A percentile compares a stretch with the other conserved stretches of the same genome.
Evolutionary conservation across 2,888 invertebrate genomes (phyloP).

Genomic region (Aspidiotus rigidus): DNA sequence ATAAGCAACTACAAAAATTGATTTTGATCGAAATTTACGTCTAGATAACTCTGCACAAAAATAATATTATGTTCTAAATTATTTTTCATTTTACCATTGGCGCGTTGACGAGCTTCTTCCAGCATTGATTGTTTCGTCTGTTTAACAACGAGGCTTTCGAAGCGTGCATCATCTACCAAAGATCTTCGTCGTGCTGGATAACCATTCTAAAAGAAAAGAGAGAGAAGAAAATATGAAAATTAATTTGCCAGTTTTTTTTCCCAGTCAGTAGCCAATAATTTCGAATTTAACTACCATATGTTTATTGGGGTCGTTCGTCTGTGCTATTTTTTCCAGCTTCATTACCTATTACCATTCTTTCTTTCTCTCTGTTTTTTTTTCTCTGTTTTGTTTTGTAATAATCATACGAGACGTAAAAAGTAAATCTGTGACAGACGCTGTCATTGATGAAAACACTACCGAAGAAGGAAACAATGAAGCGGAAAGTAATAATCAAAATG

Average conservation of each 20-base stretch:
- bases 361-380: too few species aligned
- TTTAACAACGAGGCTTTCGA: slow-evolving; percentile 91
- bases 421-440: too few species aligned
- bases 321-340: not conserved
- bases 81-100: slow-evolving; percentile 59
- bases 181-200: slow-evolving; percentile 91
- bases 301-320: not conserved
- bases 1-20: too few species aligned
- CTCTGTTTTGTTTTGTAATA: too few species aligned
- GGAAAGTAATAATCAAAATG: too few species aligned
- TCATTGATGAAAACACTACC: too few species aligned
- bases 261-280: not conserved
- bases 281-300: not conserved
- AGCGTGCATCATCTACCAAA: slow-evolving; percentile 93
- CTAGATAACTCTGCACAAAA: too few species aligned
- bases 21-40: too few species aligned
- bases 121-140: slow-evolving; percentile 87
- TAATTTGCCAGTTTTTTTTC: slow-evolving; percentile 6
- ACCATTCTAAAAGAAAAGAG: slow-evolving; percentile 67
- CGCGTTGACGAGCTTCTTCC: slow-evolving; percentile 78
- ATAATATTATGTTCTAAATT: not conserved
- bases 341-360: too few species aligned
- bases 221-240: slow-evolving; percentile 8
- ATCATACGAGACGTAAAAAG: too few species aligned
- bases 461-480: too few species aligned